Conservation (phyloP, 2,888 invertebrate genomes). For the Dryococelus australis region DNA sequence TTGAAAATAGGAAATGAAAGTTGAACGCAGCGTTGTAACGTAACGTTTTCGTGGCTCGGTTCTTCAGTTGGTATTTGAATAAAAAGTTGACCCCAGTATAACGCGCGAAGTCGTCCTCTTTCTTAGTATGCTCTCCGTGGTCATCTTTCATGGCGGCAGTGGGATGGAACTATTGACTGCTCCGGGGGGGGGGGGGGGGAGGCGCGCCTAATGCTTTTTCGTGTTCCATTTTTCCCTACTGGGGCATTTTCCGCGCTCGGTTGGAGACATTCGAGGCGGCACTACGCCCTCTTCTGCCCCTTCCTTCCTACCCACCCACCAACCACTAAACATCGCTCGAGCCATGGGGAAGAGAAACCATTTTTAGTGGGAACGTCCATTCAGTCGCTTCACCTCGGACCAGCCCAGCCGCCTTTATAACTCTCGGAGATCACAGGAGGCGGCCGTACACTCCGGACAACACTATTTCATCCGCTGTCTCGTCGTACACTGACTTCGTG, state of each 20-base stretch:
- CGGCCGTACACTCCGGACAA: background rate
- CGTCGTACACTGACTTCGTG: background rate
- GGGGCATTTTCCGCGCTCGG: background rate
- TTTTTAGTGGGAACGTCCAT: background rate
- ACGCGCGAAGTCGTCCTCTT: background rate
- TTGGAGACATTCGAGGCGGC: background rate
- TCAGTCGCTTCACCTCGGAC: background rate
- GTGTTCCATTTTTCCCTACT: background rate
- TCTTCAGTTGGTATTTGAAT: background rate
- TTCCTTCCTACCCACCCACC: background rate
- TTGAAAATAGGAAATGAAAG: background rate
- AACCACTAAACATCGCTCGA: background rate
- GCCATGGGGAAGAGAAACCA: constrained; percentile 3
- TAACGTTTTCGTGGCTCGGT: background rate
- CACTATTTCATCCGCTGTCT: background rate
- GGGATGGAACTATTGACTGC: background rate
- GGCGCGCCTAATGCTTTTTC: background rate
- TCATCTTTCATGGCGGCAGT: background rate
- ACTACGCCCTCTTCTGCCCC: background rate
- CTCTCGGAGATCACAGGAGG: background rate
- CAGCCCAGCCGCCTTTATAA: background rate
- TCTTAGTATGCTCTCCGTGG: background rate
- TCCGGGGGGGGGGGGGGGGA: no score
- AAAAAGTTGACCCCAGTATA: background rate
- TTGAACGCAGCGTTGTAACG: background rate